Percentiles rank a stretch among this genome's conserved stretches.
Conservation (phyloP, 2,888 invertebrate genomes). For the Acanthosepion esculentum region DNA sequence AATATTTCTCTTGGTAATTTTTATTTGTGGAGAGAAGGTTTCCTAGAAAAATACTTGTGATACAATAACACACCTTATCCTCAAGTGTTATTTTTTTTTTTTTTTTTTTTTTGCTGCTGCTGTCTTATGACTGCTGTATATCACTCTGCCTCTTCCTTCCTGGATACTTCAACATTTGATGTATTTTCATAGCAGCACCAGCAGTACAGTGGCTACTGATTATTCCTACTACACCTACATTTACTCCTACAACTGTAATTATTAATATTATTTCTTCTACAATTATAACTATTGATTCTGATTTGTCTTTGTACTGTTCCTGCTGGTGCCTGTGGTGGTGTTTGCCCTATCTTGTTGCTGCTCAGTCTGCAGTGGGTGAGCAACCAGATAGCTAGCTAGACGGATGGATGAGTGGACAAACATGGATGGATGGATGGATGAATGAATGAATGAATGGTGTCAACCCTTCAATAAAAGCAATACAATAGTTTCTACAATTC, state of each 20-base stretch:
- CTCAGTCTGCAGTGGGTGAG: conserved; percentile 16
- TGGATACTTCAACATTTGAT: not conserved
- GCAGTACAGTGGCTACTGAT: conserved; percentile 10
- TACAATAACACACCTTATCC: not conserved
- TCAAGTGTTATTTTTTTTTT: too few species aligned
- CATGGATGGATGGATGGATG: not conserved
- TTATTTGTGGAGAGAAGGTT: not conserved
- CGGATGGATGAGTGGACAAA: too few species aligned
- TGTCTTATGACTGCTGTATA: too few species aligned
- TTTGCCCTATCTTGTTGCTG: conserved; percentile 22
- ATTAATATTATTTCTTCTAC: not conserved
- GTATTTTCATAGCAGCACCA: conserved; percentile 33
- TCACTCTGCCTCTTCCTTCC: conserved; percentile 2
- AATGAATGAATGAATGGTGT: not conserved
- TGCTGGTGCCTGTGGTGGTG: conserved; percentile 23
- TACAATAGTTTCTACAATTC: conserved; percentile 33
- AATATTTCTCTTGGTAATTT: not conserved
- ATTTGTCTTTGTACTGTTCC: not conserved
- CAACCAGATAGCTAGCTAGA: not conserved
- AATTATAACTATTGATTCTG: not conserved
- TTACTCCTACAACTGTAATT: not conserved
- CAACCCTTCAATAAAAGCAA: conserved; percentile 33
- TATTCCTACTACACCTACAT: not conserved
- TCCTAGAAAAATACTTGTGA: conserved; percentile 18
- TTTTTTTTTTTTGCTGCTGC: too few species aligned